Evolutionary conservation across 2,113 vertebrate genomes (phyloP), one percentile per base, ranked within the genome.

Genomic region (Peromyscus leucopus): DNA sequence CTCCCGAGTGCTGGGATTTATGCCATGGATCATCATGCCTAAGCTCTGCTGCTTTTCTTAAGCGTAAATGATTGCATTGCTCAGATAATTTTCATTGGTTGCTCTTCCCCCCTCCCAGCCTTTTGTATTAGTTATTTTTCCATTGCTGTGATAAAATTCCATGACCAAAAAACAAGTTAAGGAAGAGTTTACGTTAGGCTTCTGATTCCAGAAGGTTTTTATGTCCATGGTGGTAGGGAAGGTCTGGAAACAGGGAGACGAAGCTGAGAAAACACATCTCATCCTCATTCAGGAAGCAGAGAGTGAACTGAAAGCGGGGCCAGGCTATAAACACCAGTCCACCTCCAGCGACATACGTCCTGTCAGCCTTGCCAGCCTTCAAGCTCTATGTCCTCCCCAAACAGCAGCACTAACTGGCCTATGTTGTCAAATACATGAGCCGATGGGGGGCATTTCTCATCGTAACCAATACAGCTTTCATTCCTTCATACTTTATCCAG

Each of bases 21-120:
- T 2, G 5, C 9, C 33, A 28, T n/a, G 31, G 8, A 26, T 21
- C 31, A 67, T 33, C 9, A 12, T 46, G 9, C 36, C 42, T 91
- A 22, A 22, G 13, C 33, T 90, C 51, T 67, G 36, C 36, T 83
- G 83, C 21, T 15, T 87, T 88, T 74, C 69, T 92, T 92, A 59
- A 55, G 5, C 17, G 3, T 72, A 89, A 84, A 89, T 83, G 31
- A 85, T 89, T 90, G 75, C 0, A 72, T 91, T 95, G 96, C 51
- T 89, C 31, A 91, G 59, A 94, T 85, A 95, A 51, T 82, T 97
- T 69, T 12, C 75, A 74, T 96, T 79, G 48, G 51, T 33, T 1
- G 0, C 12, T 55, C 89, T 63, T 36, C 5, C 59, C 16, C 5
- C 22, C 51, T 51, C 51, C 10, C 51, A 63, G 12, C 17, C 31